A percentile compares a stretch with the other conserved stretches of the same genome.
Conservation (phyloP, 2,888 invertebrate species). For the Drosophila melanocephala region DNA sequence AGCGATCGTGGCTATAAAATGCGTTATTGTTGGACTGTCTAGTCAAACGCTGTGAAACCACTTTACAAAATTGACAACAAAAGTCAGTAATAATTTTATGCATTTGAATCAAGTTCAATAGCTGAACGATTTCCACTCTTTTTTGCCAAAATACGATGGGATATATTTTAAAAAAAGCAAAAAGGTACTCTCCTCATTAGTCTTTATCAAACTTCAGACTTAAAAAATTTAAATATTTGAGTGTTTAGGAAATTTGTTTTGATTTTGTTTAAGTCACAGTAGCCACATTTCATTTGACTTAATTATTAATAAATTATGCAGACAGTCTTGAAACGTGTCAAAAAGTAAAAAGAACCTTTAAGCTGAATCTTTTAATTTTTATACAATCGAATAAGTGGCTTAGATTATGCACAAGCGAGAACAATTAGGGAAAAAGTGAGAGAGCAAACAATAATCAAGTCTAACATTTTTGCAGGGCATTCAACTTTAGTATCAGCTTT, state of each 20-base stretch:
- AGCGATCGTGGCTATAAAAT: conserved; percentile 15
- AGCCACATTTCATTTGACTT: neutral
- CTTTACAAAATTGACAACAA: conserved; percentile 3
- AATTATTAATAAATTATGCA: neutral
- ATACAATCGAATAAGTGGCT: neutral
- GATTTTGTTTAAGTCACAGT: neutral
- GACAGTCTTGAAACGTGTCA: neutral
- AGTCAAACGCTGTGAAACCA: conserved; percentile 5
- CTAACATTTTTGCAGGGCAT: neutral
- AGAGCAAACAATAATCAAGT: neutral
- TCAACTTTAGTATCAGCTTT: neutral
- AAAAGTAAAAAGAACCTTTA: neutral
- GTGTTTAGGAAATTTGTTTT: neutral
- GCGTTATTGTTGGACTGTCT: conserved; percentile 7
- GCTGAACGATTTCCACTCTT: neutral
- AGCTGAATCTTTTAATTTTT: neutral
- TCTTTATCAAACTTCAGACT: neutral
- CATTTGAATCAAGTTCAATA: conserved; percentile 2
- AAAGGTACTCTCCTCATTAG: neutral
- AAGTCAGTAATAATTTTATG: neutral
- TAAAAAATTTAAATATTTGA: neutral
- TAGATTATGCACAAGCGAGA: neutral
- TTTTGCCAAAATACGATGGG: neutral
- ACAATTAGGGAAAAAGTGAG: neutral
- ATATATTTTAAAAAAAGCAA: neutral